phyloP scores from a whole-genome alignment of 2,797 vertebrate genomes.

The Caiman crocodilus region DNA sequence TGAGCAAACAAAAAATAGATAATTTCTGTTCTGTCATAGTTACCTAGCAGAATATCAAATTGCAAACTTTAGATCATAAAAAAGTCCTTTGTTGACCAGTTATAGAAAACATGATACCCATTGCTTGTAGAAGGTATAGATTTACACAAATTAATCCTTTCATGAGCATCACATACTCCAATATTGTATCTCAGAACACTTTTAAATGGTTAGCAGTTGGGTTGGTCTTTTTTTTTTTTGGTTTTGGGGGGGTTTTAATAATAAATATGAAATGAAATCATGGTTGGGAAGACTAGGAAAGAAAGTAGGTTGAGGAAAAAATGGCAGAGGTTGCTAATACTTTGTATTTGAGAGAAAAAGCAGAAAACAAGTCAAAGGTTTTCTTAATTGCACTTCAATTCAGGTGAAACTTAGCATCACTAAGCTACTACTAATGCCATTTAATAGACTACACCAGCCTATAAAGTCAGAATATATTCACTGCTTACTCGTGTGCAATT shows the following conservation, averaged over 20 bases:
- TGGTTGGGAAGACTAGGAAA: neutral
- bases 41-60: too few species aligned
- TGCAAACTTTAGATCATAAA: too few species aligned
- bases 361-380: neutral
- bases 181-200: neutral
- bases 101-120: too few species aligned
- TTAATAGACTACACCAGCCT: neutral
- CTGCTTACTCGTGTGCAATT: neutral
- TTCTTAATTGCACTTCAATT: constrained; percentile 18
- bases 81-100: too few species aligned
- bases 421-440: neutral
- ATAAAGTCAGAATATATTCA: constrained; percentile 16
- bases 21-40: too few species aligned
- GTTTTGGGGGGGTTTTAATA: too few species aligned
- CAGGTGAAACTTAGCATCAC: constrained; percentile 11
- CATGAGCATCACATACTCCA: neutral
- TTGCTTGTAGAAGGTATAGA: too few species aligned
- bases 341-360: neutral
- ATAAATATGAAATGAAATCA: neutral
- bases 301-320: neutral
- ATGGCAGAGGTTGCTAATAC: neutral
- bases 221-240: neutral
- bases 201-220: neutral
- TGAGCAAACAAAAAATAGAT: too few species aligned
- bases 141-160: constrained; percentile 7